Base-by-base conservation (phyloP, 1,140 invertebrate genomes). In the Tenebrio molitor region DNA sequence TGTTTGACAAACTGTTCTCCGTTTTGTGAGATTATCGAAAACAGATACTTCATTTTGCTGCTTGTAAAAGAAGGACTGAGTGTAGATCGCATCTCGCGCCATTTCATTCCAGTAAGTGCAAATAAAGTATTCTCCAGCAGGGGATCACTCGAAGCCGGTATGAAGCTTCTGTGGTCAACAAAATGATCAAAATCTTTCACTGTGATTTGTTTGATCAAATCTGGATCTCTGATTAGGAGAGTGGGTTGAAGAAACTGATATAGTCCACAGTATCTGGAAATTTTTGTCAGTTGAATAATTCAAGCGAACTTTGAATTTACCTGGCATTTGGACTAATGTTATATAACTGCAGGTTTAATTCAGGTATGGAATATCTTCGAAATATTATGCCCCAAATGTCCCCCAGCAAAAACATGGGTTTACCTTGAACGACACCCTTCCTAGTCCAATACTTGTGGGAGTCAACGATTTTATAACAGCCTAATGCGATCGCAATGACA, bases 41-140 rank as follows among this genome's bases (percentile, higher is more conserved):
- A 83, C 76, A 83, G 78, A 10, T 76, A 68, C 44, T 80, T 79
- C 79, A 84, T 82, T 76, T 83, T 84, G 15, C 73, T 77, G 0
- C 81, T 71, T 0, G 83, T 85, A 64, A 84, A 85, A 6, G 83
- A 76, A 8, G 84, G 83, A 46, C 74, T 81, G 1, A 85, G 34
- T 0, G 79, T 81, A 17, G 73, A 71, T 62, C 84, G 73, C 62
- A 84, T 75, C 39, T 82, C 77, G 34, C 78, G 77, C 83, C 84
- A 85, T 34, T 79, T 75, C 63, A 84, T 69, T 10, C 77, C 80
- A 69, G 34, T 34, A 1, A 81, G 82, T 1, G 83, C 74, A 14
- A 85, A 83, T 1, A 89, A 63, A 75, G 84, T 87, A 4, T 83
- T 83, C 10, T 83, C 84, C 16, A 89, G 79, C 0, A 90, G 46